Evolutionary conservation across 1,140 invertebrate species (phyloP).

Genomic region (Heliconius eleuchia): DNA sequence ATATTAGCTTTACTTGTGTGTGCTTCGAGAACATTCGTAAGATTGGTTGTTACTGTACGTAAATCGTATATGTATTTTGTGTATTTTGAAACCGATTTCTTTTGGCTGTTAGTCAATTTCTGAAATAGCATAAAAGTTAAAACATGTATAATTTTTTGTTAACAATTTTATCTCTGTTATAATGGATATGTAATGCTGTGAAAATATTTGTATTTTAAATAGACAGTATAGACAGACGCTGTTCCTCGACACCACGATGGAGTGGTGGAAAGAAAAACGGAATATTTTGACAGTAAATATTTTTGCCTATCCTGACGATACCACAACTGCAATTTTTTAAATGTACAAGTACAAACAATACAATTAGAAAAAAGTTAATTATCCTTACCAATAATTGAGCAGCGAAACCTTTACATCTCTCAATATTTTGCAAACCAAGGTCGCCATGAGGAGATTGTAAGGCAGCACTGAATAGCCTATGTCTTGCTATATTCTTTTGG

Average conservation of each 20-base stretch:
- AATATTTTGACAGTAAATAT: too few species aligned
- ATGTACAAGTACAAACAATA: too few species aligned
- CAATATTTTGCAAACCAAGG: slow-evolving; percentile 89
- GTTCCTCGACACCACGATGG: too few species aligned
- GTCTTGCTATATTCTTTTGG: slow-evolving; percentile 86
- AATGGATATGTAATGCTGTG: too few species aligned
- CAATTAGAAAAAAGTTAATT: too few species aligned
- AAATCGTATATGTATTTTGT: slow-evolving; percentile 77
- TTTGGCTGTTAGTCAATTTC: slow-evolving; percentile 80
- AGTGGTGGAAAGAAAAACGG: too few species aligned
- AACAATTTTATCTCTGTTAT: too few species aligned
- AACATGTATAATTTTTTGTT: background rate
- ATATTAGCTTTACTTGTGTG: slow-evolving; percentile 54
- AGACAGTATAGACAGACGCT: too few species aligned
- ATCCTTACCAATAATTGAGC: slow-evolving; percentile 78
- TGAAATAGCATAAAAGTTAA: slow-evolving; percentile 49
- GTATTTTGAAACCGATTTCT: slow-evolving; percentile 78
- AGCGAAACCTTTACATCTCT: slow-evolving; percentile 91
- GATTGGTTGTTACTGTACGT: slow-evolving; percentile 63
- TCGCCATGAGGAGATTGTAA: slow-evolving; percentile 88
- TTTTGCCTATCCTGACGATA: too few species aligned
- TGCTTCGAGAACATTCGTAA: slow-evolving; percentile 72
- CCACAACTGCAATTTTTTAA: too few species aligned
- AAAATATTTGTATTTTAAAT: too few species aligned
- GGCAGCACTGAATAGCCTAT: slow-evolving; percentile 85